Base-by-base conservation (phyloP, 2,797 vertebrate species). In the Varecia variegata region DNA sequence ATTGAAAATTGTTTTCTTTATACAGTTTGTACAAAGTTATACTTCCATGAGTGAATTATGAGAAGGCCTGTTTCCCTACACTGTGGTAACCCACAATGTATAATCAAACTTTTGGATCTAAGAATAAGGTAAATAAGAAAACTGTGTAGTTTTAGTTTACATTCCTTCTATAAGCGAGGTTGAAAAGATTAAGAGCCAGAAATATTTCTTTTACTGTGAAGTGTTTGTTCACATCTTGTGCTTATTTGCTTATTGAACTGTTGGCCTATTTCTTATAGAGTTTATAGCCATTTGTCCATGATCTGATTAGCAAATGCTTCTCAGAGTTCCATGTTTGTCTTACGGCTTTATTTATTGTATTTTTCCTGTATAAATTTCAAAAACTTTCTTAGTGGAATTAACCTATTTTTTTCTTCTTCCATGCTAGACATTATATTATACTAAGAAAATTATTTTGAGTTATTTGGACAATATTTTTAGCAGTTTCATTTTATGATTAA, bases 401-500 rank as follows among this genome's bases (percentile, higher is more conserved):
- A 67, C n/a, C 0, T 71, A 32, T 38, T 5, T 50, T 40, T 82
- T 62, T 23, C 7, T 52, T n/a, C 12, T 62, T 68, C 10, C 56
- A 5, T 6, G 68, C 21, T 85, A 54, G 12, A 50, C 2, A 38
- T 32, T 30, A 18, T 52, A 1, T 50, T 9, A 96, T 45, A 82
- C 10, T 54, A 73, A 90, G 25, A 84, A 90, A 90, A 94, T 45
- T 32, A 91, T 56, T 85, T 88, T 85, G 77, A 87, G 54, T 79
- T 38, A 80, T 89, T 88, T 92, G 40, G 17, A 23, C 40, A 68
- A 60, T 50, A 43, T 45, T 90, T 94, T 96, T 58, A 73, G 20
- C 45, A 94, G 35, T 43, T 74, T 56, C 90, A 38, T 73, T 89
- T 92, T 25, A 62, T 76, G 17, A 88, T 80, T 92, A 95, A 91